A percentile compares a stretch with the other conserved stretches of the same genome.
These are phyloP conservation scores for Euthynnus affinis DNA, from an alignment of 2,797 vertebrate species.

Conservation along the genomic window DNA sequence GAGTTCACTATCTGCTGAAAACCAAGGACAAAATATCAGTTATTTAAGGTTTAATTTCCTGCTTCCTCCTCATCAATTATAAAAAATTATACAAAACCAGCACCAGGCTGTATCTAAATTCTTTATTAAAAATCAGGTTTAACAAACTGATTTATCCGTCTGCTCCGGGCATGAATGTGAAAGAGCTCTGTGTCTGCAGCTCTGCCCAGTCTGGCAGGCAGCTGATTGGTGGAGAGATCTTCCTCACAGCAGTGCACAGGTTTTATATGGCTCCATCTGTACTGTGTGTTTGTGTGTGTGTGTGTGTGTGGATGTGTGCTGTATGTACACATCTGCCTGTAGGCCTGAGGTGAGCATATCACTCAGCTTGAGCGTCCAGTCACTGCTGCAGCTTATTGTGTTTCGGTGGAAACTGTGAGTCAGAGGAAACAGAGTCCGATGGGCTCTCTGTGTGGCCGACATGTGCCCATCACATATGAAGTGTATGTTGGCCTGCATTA, in stretches of 20 bases:
- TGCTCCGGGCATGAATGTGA: background rate
- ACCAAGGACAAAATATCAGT: too few relatives aligned
- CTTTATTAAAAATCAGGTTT: background rate
- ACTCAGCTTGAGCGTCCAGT: slow-evolving; percentile 3
- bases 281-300: slow-evolving; percentile 15
- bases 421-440: slow-evolving; percentile 12
- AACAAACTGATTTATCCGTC: background rate
- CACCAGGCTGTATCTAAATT: too few relatives aligned
- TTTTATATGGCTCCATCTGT: slow-evolving; percentile 30
- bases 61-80: too few relatives aligned
- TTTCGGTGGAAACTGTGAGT: slow-evolving; percentile 58
- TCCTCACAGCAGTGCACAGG: background rate
- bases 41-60: too few relatives aligned
- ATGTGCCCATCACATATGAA: slow-evolving; percentile 21
- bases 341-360: background rate
- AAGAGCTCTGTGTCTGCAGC: slow-evolving; percentile 30
- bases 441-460: slow-evolving; percentile 35
- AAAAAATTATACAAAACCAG: too few relatives aligned
- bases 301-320: background rate
- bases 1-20: too few relatives aligned
- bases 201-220: slow-evolving; percentile 13
- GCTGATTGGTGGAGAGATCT: slow-evolving; percentile 29
- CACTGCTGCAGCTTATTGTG: background rate
- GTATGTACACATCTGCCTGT: background rate
- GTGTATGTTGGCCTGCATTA: background rate